Base-by-base conservation (phyloP, 2,113 vertebrate species). In the Oryzias curvinotus region DNA sequence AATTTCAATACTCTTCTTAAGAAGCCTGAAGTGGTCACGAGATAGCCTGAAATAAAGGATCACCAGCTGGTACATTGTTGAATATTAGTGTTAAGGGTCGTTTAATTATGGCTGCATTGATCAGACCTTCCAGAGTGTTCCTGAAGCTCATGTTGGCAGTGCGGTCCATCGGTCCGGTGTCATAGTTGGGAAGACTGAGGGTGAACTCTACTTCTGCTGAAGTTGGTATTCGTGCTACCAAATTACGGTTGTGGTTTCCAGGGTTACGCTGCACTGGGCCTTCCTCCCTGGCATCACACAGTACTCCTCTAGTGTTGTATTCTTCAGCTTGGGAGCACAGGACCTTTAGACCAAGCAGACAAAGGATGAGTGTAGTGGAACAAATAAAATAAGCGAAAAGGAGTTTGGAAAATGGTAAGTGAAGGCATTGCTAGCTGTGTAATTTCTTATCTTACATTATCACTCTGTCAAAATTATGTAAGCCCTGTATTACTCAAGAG, bases 71-170 rank as follows among this genome's bases (percentile, higher is more conserved):
- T 10, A 36, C 36, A 36, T 8, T 36, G 10, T 17, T 46, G 44
- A 5, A 15, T 46, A 46, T 17, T 17, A 4, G 44, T 5, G 44
- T 46, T 10, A 36, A 36, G 36, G 8, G 10, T 36, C 12, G 17
- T 46, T 17, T 46, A 3, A 4, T 46, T 14, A 4, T 52, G 61
- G 21, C 48, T 18, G 3, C 50, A n/a, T 52, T 92, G 52, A 23
- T 56, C 79, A 51, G 62, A 98, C 97, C 97, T 94, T 99, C 97
- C 78, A 99, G 57, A 48, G 94, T 94, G 77, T 98, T 99, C 84
- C 97, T 91, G 86, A 99, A 99, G 88, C 97, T 98, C 87, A 94
- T 94, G 87, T 98, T 96, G 57, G 97, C 93, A 46, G 73, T 76
- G 87, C 90, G 93, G 80, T 98, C 94, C 94, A 97, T 93, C 52